Conservation (phyloP, 2,888 invertebrate genomes). For the Physocephala rufipes region DNA sequence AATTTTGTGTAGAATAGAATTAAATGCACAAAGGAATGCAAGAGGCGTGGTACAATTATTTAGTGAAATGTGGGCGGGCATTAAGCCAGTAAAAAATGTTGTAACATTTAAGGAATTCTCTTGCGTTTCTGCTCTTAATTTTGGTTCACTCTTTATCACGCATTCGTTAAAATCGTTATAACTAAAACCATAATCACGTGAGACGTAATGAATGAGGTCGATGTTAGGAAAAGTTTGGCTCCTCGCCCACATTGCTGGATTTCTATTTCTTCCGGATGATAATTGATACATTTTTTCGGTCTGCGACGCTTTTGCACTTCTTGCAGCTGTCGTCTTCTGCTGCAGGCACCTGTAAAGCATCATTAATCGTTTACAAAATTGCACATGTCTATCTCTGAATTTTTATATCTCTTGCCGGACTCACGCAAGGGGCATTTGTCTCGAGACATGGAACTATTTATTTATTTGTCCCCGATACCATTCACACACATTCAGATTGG, state of each 20-base stretch:
- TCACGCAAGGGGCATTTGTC: too few relatives aligned
- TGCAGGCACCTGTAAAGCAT: conserved; percentile 62
- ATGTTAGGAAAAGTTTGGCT: conserved; percentile 54
- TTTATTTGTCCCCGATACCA: too few relatives aligned
- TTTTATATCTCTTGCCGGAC: too few relatives aligned
- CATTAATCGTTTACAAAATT: too few relatives aligned
- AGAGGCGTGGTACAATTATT: neutral
- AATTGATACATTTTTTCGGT: conserved; percentile 84
- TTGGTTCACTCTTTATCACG: conserved; percentile 61
- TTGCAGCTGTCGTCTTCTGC: conserved; percentile 69
- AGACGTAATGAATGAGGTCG: conserved; percentile 55
- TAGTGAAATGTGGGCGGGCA: neutral
- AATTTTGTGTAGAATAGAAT: neutral
- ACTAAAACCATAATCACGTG: conserved; percentile 60
- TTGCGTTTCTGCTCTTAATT: neutral
- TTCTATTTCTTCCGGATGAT: conserved; percentile 82
- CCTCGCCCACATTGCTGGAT: conserved; percentile 66
- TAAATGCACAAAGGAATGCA: neutral
- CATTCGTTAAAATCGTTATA: conserved; percentile 59
- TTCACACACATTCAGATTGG: too few relatives aligned
- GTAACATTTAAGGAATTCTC: neutral
- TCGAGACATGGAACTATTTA: too few relatives aligned
- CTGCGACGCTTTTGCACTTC: conserved; percentile 78
- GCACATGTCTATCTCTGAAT: too few relatives aligned
- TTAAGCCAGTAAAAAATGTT: neutral